Evolutionary conservation across 2,113 vertebrate genomes (phyloP), one percentile per base, ranked within the genome.

Genomic region (Cynoglossus semilaevis): DNA sequence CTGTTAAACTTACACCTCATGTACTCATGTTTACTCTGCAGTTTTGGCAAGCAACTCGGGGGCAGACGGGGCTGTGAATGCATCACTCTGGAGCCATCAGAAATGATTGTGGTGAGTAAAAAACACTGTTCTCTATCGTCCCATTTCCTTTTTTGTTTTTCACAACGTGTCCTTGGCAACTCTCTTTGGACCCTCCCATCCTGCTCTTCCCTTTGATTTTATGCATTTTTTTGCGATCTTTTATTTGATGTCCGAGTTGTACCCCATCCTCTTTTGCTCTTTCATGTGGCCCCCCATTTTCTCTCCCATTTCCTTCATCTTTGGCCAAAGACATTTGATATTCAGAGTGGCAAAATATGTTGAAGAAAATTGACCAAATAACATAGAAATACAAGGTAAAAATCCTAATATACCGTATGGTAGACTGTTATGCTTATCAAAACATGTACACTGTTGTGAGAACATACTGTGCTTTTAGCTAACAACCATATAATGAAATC

Each of bases 41-140:
- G 96, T 89, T 98, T 98, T 90, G 96, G 96, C 86, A 96, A 93
- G 90, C 96, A 97, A 90, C 93, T 93, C 87, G 95, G 94, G 83
- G 95, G 96, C 77, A 93, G 95, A 81, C 90, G 96, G 88, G 96
- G 96, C 87, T 98, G 93, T 77, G 94, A 98, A 86, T 98, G 95
- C 88, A 93, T 98, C 91, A 94, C 95, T 74, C 80, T 98, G 88
- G 94, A 98, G 83, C 94, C 96, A 77, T 98, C 96, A 85, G 96
- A 98, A 92, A 98, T 98, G 94, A 98, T 98, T 85, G 96, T 98
- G 94, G 96, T 98, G 92, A 95, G 96, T 82, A 51, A 9, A 63
- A 19, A 53, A 10, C 9, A 53, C 0, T 5, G 29, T 9, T 29
- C 29, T 17, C 38, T 40, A 35, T 51, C 58, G 53, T 19, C 19